Evolutionary conservation across 2,888 invertebrate species (phyloP).

Genomic region (Tipula vernalis): DNA sequence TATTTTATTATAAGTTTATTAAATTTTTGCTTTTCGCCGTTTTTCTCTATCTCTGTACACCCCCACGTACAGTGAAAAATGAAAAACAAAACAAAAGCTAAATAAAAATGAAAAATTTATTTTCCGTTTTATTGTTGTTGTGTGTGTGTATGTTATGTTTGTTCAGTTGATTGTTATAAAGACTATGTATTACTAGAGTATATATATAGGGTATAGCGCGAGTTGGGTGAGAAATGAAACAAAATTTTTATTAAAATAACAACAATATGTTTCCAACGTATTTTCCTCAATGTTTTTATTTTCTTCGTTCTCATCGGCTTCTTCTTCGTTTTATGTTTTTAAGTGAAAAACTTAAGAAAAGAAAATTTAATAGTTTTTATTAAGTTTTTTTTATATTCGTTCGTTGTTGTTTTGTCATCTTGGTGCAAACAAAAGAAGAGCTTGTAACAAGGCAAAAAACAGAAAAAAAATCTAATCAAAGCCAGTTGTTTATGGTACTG

Average conservation of each 20-base stretch:
- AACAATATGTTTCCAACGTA: not conserved
- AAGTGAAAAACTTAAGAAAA: constrained; percentile 4
- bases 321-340: not conserved
- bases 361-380: constrained; percentile 4
- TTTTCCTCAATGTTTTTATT: not conserved
- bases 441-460: not conserved
- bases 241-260: not conserved
- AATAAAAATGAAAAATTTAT: not conserved
- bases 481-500: not conserved
- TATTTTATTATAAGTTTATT: not conserved
- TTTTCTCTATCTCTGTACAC: not conserved
- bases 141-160: not conserved
- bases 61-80: not conserved
- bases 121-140: not conserved
- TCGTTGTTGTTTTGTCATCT: not conserved
- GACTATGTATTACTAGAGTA: not conserved
- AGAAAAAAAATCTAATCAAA: not conserved
- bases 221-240: not conserved
- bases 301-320: not conserved
- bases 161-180: not conserved
- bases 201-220: not conserved
- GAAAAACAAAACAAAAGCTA: not conserved
- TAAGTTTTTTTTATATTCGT: not conserved
- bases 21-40: not conserved
- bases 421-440: not conserved